phyloP scores from a whole-genome alignment of 2,113 vertebrate genomes.

The zebrafish (Danio rerio) region GRCz12tu NC_133182.1:53982501-53983000 shows the following conservation, averaged over 20 bases:
- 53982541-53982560: no score
- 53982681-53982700: slow-evolving; percentile 88
- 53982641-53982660: background rate
- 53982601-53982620: no score
- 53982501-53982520: no score
- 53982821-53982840: background rate
- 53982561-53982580: no score
- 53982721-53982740: slow-evolving; percentile 99
- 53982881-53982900: no score
- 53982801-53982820: slow-evolving; percentile 39
- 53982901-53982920: background rate
- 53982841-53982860: background rate
- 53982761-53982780: slow-evolving; percentile 83
- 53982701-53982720: slow-evolving; percentile 97
- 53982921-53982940: background rate
- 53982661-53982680: background rate
- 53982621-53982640: no score
- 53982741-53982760: slow-evolving; percentile 93
- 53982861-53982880: background rate
- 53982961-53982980: background rate
- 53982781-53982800: slow-evolving; percentile 87
- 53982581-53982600: no score
- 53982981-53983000: background rate
- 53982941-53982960: background rate
- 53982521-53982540: no score